phyloP scores from a whole-genome alignment of 2,888 invertebrate species.

The Scrobipalpa atriplicella region DNA sequence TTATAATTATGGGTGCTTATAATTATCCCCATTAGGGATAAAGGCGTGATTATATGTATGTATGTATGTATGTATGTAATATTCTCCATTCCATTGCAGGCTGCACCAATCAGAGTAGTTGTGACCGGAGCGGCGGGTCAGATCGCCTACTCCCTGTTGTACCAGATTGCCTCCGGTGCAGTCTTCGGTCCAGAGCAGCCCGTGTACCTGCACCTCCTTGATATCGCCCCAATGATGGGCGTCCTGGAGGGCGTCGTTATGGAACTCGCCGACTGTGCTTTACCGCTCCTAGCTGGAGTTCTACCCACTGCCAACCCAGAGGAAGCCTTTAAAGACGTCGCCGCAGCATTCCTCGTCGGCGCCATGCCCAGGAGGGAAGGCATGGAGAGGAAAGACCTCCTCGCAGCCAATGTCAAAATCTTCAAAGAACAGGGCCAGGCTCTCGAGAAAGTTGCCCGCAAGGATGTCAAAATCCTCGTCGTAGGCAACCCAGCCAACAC shows the following conservation, averaged over 20 bases:
- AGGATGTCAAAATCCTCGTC: slow-evolving; percentile 96
- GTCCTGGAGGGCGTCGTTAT: slow-evolving; percentile 99
- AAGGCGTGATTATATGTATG: too few species aligned
- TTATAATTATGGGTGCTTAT: slow-evolving; percentile 33
- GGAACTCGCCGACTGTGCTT: slow-evolving; percentile 98
- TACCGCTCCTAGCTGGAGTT: slow-evolving; percentile 93
- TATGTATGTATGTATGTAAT: too few species aligned
- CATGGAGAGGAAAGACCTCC: slow-evolving; percentile 99
- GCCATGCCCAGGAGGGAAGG: slow-evolving; percentile 98
- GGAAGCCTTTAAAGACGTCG: slow-evolving; percentile 97
- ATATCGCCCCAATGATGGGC: slow-evolving; percentile 97
- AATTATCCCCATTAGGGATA: too few species aligned
- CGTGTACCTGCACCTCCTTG: slow-evolving; percentile 93
- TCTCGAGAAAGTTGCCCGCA: slow-evolving; percentile 93
- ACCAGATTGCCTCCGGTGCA: slow-evolving; percentile 97
- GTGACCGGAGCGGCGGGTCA: slow-evolving; percentile 99
- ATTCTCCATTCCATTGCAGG: slow-evolving; percentile 72
- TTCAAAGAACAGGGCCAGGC: slow-evolving; percentile 99
- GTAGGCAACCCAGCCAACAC: slow-evolving; percentile 99
- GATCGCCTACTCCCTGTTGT: slow-evolving; percentile 98
- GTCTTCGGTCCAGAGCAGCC: slow-evolving; percentile 96
- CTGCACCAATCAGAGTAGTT: slow-evolving; percentile 94
- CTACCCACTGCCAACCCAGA: slow-evolving; percentile 94
- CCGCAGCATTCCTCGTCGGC: slow-evolving; percentile 98
- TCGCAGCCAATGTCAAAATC: slow-evolving; percentile 98